Evolutionary conservation across 2,888 invertebrate genomes (phyloP), one percentile per base, ranked within the genome.

Genomic region (Tholera decimalis): DNA sequence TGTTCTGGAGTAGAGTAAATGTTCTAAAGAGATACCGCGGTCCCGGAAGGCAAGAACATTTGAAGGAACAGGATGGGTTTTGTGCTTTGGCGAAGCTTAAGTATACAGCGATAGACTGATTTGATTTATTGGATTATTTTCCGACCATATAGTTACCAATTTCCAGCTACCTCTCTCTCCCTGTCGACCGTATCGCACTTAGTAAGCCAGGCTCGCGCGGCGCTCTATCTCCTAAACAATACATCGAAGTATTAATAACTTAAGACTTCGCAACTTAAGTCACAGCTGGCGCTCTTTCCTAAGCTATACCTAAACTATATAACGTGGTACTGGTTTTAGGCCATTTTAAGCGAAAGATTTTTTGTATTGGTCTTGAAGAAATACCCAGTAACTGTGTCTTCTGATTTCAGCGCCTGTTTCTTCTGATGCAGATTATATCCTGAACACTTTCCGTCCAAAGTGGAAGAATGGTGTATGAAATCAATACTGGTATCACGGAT

Each of bases 191-290:
- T 50, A 22, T 41, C 73, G 77, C 77, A 82, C 82, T 85, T 83
- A 83, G 84, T 91, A 90, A 90, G 90, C 91, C 86, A 57, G 87
- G 83, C 85, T 80, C 73, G 84, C 82, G 66, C 75, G 71, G 74
- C n/a, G n/a, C 79, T 71, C 83, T 77, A 78, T 81, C 84, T 87
- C 83, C 80, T 81, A 80, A 88, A 91, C 91, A 87, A 88, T 88
- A 91, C 86, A 89, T 84, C 88, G 86, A 93, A 94, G 93, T 93
- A 93, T 93, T 94, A 94, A 93, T 92, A 93, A 93, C 91, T 93
- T 93, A 94, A 93, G 91, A 90, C 93, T 89, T 88, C 71, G 67
- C 73, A 91, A 91, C 89, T 90, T 86, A 72, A 69, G 77, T 72
- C 68, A 69, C 84, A 83, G 79, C 77, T 81, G 81, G 59, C 79